phyloP scores from a whole-genome alignment of 2,888 invertebrate genomes.

The Psylliodes chrysocephalus region DNA sequence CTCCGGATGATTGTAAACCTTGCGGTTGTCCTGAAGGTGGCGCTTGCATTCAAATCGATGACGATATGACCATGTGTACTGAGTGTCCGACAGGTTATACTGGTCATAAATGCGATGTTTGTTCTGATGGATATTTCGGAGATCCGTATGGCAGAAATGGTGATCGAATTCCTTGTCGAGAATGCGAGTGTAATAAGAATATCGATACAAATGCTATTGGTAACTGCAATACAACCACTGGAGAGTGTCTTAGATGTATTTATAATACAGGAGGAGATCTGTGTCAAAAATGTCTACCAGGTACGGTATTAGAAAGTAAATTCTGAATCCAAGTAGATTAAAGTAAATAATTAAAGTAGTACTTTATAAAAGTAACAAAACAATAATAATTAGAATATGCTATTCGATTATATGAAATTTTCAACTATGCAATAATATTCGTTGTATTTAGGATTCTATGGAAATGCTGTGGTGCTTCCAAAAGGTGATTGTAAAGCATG shows the following conservation, averaged over 20 bases:
- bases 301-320: conserved; percentile 66
- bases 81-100: conserved; percentile 96
- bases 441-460: conserved; percentile 79
- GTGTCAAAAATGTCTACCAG: conserved; percentile 92
- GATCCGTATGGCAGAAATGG: conserved; percentile 69
- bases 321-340: too few relatives aligned
- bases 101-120: conserved; percentile 89
- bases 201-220: conserved; percentile 95
- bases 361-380: too few relatives aligned
- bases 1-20: conserved; percentile 85
- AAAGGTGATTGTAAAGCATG: conserved; percentile 93
- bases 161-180: conserved; percentile 77
- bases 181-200: conserved; percentile 94
- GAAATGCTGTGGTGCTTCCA: conserved; percentile 89
- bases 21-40: conserved; percentile 97
- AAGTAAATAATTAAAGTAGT: too few relatives aligned
- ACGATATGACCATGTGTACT: conserved; percentile 89
- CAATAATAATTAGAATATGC: too few relatives aligned
- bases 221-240: conserved; percentile 96
- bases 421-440: too few relatives aligned
- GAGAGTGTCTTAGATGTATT: conserved; percentile 96
- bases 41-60: conserved; percentile 89
- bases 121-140: conserved; percentile 86
- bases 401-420: too few relatives aligned
- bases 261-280: conserved; percentile 92